Evolutionary conservation across 2,797 vertebrate genomes (phyloP).

Genomic region (Delichon dasypus): DNA sequence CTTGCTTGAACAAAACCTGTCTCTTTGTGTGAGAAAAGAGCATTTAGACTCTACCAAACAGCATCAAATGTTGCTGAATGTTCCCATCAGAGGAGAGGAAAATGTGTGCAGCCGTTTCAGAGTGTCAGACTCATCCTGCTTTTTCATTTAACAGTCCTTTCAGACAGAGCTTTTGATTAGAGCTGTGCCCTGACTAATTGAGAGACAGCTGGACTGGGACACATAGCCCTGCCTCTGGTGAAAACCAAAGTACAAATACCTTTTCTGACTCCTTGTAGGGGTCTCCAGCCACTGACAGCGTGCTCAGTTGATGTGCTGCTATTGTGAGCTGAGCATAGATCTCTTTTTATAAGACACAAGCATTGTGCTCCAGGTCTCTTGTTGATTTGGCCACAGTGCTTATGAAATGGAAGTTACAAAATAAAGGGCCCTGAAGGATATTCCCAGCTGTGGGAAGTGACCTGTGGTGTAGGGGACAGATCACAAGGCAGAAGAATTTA

Average conservation of each 20-base stretch:
- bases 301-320: neutral
- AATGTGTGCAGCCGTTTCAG: neutral
- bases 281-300: neutral
- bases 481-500: constrained; percentile 48
- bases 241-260: neutral
- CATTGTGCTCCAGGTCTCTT: neutral
- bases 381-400: neutral
- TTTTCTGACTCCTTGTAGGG: neutral
- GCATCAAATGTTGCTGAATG: neutral
- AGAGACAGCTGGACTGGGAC: neutral
- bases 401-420: constrained; percentile 33
- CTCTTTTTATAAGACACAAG: neutral
- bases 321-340: neutral
- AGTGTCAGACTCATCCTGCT: neutral
- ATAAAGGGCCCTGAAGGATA: constrained; percentile 5
- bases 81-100: neutral
- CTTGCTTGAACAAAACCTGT: neutral
- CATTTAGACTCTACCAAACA: neutral
- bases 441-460: constrained; percentile 22
- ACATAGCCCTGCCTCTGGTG: neutral
- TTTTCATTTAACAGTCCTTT: neutral
- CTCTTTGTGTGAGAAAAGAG: neutral
- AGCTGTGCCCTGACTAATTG: neutral
- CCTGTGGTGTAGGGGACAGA: neutral
- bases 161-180: neutral